Conservation (phyloP, 1,140 invertebrate genomes). For the Armadillidium nasatum region DNA sequence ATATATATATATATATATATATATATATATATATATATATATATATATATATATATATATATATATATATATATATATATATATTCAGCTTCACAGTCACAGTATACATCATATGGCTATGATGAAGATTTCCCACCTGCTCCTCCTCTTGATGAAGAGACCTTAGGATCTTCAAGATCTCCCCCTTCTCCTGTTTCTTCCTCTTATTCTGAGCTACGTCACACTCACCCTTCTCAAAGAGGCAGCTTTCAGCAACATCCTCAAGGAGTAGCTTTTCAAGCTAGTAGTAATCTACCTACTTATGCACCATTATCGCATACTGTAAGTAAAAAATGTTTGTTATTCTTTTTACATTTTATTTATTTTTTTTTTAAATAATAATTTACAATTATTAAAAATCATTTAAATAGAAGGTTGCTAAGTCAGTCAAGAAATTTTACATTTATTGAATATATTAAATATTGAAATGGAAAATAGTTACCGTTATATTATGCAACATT, state of each 20-base stretch:
- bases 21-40: too few species aligned
- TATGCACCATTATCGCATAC: not conserved
- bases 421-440: too few species aligned
- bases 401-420: too few species aligned
- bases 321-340: not conserved
- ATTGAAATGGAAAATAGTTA: too few species aligned
- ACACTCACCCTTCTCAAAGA: not conserved
- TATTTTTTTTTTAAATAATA: too few species aligned
- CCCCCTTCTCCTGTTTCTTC: not conserved
- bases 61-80: too few species aligned
- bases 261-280: not conserved
- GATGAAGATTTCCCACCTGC: not conserved
- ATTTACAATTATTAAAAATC: too few species aligned
- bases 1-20: too few species aligned
- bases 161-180: not conserved
- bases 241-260: not conserved
- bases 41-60: too few species aligned
- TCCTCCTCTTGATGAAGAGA: not conserved
- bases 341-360: too few species aligned
- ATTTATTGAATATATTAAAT: too few species aligned
- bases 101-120: not conserved
- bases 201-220: not conserved
- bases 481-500: too few species aligned
- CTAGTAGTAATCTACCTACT: not conserved
- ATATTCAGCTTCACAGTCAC: not conserved